phyloP scores from a whole-genome alignment of 2,113 vertebrate genomes.

The Alethe castanea region DNA sequence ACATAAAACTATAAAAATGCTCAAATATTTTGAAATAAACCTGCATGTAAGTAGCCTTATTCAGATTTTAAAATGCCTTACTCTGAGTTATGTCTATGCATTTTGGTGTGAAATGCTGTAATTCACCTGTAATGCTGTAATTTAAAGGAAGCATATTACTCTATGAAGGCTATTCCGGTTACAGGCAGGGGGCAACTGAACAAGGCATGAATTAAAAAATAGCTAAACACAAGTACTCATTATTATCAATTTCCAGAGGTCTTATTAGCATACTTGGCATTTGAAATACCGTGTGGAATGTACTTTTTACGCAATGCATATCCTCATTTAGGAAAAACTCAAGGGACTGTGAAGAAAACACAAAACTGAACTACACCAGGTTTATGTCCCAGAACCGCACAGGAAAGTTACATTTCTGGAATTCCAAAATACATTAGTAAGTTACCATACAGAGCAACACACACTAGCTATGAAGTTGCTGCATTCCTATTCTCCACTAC shows the following conservation, averaged over 20 bases:
- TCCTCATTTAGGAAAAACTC: neutral
- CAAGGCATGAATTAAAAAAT: neutral
- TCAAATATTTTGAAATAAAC: neutral
- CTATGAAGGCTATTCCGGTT: neutral
- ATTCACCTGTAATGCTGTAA: neutral
- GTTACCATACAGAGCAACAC: neutral
- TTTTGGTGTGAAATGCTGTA: neutral
- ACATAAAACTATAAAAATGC: neutral
- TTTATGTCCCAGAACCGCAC: neutral
- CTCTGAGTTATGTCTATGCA: neutral
- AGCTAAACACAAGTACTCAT: neutral
- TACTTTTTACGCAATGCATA: neutral
- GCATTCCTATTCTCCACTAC: neutral
- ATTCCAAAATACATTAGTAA: neutral
- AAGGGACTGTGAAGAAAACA: neutral
- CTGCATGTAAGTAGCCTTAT: neutral
- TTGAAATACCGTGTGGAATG: neutral
- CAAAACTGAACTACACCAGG: neutral
- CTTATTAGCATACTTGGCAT: neutral
- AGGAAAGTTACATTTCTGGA: neutral
- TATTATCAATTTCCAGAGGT: neutral
- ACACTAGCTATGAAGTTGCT: accelerated
- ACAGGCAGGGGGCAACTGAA: accelerated
- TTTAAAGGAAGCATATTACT: neutral
- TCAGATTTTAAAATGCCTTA: neutral